Conservation (phyloP, 2,113 vertebrate species). For the Tautogolabrus adspersus region DNA sequence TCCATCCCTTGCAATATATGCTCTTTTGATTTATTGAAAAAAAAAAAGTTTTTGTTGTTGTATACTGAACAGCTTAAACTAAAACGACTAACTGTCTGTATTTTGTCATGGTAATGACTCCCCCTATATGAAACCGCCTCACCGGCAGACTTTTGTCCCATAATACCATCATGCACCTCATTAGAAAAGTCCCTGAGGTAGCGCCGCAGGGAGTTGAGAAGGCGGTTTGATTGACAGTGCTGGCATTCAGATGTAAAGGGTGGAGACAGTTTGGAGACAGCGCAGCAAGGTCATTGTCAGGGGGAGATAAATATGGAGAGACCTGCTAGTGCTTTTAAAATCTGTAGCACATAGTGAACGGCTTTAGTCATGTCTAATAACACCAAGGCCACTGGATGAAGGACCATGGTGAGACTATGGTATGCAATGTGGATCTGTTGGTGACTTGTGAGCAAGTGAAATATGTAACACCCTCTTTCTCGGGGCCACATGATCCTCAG, state of each 20-base stretch:
- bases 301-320: conserved; percentile 64
- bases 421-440: conserved; percentile 25
- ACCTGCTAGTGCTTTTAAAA: conserved; percentile 21
- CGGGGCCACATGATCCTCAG: conserved; percentile 9
- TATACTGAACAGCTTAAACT: background rate
- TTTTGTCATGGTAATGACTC: conserved; percentile 10
- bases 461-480: conserved; percentile 23
- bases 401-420: conserved; percentile 22
- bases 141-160: conserved; percentile 51
- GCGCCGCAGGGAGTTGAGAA: conserved; percentile 40
- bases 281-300: conserved; percentile 60
- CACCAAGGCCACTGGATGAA: conserved; percentile 43
- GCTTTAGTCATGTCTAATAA: conserved; percentile 15
- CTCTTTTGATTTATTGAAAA: no score
- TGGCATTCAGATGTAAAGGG: conserved; percentile 73
- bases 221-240: conserved; percentile 75
- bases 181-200: conserved; percentile 72
- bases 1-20: no score
- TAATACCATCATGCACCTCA: conserved; percentile 65
- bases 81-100: background rate
- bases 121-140: conserved; percentile 27
- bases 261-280: conserved; percentile 63
- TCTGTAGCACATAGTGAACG: conserved; percentile 26
- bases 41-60: no score
- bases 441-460: conserved; percentile 19